Conservation (phyloP, 2,888 invertebrate genomes). For the Punctoribates punctum region DNA sequence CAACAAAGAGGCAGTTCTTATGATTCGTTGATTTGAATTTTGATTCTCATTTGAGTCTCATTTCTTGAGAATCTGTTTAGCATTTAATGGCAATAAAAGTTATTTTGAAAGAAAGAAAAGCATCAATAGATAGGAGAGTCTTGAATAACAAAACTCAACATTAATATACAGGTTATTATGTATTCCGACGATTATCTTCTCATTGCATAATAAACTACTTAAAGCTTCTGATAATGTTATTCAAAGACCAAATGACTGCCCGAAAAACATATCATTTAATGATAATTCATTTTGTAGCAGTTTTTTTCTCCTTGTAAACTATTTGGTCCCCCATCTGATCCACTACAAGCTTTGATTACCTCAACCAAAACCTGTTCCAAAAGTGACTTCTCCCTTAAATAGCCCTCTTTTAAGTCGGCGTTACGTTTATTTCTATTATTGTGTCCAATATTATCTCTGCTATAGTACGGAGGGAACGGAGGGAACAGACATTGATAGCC, state of each 20-base stretch:
- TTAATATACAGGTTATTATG: no score
- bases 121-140: background rate
- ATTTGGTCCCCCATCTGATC: no score
- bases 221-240: constrained; percentile 1
- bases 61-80: background rate
- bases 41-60: background rate
- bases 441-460: background rate
- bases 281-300: no score
- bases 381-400: no score
- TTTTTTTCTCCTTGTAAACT: no score
- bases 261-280: no score
- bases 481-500: background rate
- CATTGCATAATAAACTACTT: constrained; percentile 12
- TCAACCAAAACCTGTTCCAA: no score
- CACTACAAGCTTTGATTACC: no score
- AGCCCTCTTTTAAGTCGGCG: no score
- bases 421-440: no score
- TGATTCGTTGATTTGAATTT: background rate
- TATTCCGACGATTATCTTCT: background rate
- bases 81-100: constrained; percentile 6
- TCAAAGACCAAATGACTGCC: background rate
- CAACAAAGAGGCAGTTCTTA: background rate
- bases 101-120: background rate
- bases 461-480: no score
- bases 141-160: no score